Conservation (phyloP, 2,888 invertebrate genomes). For the Agrilus cyanescens region DNA sequence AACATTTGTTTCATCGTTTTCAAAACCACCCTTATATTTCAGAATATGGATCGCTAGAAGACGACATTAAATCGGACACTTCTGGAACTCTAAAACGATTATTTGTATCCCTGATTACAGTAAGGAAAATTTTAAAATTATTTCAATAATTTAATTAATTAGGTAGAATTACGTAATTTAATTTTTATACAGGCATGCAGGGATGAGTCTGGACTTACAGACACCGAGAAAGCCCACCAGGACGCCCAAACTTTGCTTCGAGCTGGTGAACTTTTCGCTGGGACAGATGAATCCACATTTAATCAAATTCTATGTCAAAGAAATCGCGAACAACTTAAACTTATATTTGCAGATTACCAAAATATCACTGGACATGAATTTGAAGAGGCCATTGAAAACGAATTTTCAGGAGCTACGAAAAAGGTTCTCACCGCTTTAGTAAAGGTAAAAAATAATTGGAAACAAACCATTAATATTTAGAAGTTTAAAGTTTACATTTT, state of each 20-base stretch:
- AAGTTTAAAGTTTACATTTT: too few relatives aligned
- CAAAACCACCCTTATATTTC: constrained; percentile 22
- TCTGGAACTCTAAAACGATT: constrained; percentile 84
- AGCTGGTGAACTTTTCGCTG: constrained; percentile 55
- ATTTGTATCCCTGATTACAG: constrained; percentile 68
- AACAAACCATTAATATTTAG: too few relatives aligned
- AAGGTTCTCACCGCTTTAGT: constrained; percentile 70
- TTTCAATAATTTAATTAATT: neutral
- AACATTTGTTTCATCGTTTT: constrained; percentile 20
- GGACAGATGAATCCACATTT: constrained; percentile 80
- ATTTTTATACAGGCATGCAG: constrained; percentile 49
- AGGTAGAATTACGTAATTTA: neutral
- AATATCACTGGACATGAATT: constrained; percentile 66
- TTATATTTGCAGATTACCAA: constrained; percentile 54
- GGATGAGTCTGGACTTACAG: constrained; percentile 65
- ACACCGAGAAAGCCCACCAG: constrained; percentile 58
- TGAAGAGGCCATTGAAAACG: constrained; percentile 65
- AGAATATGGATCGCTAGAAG: constrained; percentile 77
- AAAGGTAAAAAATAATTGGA: constrained; percentile 27
- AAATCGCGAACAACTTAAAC: constrained; percentile 50
- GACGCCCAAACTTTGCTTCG: constrained; percentile 72
- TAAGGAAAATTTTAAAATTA: constrained; percentile 16
- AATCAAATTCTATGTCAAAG: constrained; percentile 73
- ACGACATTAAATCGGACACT: constrained; percentile 76
- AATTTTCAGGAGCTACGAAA: constrained; percentile 67